Evolutionary conservation across 2,113 vertebrate genomes (phyloP).

Genomic region (Eptesicus fuscus): DNA sequence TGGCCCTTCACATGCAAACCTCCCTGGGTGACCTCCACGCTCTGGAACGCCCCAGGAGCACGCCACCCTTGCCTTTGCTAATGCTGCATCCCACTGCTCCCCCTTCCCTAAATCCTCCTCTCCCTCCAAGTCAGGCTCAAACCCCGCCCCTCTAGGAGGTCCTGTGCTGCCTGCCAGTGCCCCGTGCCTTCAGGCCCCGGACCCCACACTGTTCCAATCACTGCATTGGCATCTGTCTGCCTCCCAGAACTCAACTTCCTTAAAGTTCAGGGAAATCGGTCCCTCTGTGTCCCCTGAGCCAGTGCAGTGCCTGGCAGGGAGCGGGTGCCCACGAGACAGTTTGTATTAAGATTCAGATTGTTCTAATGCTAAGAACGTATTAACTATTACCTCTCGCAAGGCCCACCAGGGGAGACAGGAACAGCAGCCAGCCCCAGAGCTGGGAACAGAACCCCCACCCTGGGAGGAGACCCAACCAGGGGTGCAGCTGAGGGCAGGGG

Average conservation of each 20-base stretch:
- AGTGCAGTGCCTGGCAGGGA: neutral
- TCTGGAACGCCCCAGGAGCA: neutral
- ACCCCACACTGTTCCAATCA: neutral
- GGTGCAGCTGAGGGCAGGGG: neutral
- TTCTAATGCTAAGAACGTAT: neutral
- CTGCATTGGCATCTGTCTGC: neutral
- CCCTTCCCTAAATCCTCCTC: neutral
- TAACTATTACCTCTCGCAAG: neutral
- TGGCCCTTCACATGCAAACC: neutral
- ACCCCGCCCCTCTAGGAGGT: neutral
- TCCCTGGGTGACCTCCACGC: neutral
- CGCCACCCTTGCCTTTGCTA: neutral
- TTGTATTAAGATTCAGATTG: neutral
- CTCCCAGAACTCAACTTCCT: neutral
- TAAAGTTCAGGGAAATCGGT: neutral
- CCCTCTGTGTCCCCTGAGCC: neutral
- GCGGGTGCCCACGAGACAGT: neutral
- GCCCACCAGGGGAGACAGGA: neutral
- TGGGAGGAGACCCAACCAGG: neutral
- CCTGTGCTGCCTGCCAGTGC: neutral
- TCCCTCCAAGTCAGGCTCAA: neutral
- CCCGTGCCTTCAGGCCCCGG: rapidly evolving
- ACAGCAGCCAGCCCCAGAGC: neutral
- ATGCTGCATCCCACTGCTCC: rapidly evolving
- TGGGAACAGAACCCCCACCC: neutral